These are phyloP conservation scores for Eunapius fragilis DNA, from an alignment of 37 sponge, comb jelly and placozoan species.

Conservation along the genomic window DNA sequence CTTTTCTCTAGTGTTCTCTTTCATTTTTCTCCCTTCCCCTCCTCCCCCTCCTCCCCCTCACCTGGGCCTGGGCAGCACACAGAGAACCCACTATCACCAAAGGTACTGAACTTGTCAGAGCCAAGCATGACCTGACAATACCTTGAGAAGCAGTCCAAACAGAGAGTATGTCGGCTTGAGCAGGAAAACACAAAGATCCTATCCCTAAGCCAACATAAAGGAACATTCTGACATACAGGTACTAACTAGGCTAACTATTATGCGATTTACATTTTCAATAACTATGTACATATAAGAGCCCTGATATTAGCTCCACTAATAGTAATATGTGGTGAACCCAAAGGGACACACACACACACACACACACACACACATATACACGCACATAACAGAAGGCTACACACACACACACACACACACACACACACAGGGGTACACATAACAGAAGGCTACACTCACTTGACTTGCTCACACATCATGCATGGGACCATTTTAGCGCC, in stretches of 20 bases:
- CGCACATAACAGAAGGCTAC: not conserved
- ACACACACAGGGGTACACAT: not conserved
- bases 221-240: no score
- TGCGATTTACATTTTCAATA: no score
- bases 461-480: not conserved
- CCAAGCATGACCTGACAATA: constrained; percentile 33
- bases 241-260: no score
- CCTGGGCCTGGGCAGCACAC: constrained; percentile 63
- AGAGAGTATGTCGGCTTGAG: constrained; percentile 33
- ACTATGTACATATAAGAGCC: no score
- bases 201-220: constrained; percentile 6
- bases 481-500: not conserved
- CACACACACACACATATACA: not conserved
- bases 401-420: not conserved
- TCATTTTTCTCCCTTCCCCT: no score
- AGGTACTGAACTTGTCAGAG: constrained; percentile 30
- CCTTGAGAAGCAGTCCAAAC: constrained; percentile 39
- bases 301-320: no score
- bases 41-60: not conserved
- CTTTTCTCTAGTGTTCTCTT: no score
- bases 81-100: constrained; percentile 61
- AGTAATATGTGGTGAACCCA: not conserved
- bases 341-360: not conserved
- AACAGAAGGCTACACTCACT: not conserved
- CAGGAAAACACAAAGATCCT: constrained; percentile 40